phyloP scores from a whole-genome alignment of 2,797 vertebrate species.

The Aeoliscus strigatus region DNA sequence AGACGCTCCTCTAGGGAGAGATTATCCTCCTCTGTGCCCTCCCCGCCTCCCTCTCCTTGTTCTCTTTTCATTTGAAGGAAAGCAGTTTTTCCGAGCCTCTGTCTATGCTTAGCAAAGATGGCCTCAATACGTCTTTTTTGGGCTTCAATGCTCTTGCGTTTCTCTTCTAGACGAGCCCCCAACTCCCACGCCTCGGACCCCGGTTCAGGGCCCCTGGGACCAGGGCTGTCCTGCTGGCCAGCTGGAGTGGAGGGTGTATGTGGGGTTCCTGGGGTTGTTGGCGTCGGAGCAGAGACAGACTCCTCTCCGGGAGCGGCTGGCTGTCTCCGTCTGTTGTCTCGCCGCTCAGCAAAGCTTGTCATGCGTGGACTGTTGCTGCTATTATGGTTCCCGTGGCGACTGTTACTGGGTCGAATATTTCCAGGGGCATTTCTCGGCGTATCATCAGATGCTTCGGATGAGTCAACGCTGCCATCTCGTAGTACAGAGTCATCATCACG shows the following conservation, averaged over 20 bases:
- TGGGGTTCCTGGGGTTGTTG: slow-evolving; percentile 47
- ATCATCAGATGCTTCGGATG: slow-evolving; percentile 75
- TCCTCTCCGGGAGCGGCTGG: slow-evolving; percentile 53
- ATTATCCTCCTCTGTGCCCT: slow-evolving; percentile 40
- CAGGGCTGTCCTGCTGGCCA: slow-evolving; percentile 51
- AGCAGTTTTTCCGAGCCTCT: slow-evolving; percentile 85
- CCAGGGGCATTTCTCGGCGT: slow-evolving; percentile 57
- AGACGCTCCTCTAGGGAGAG: slow-evolving; percentile 76
- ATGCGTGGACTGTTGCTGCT: slow-evolving; percentile 72
- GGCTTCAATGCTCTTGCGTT: slow-evolving; percentile 85
- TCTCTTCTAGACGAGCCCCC: slow-evolving; percentile 85
- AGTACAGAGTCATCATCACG: slow-evolving; percentile 76
- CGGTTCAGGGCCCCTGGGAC: slow-evolving; percentile 67
- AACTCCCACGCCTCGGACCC: slow-evolving; percentile 82
- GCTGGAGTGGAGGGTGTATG: slow-evolving; percentile 53
- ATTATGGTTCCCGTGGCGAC: slow-evolving; percentile 47
- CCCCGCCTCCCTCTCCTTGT: slow-evolving; percentile 66
- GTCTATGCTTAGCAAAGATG: slow-evolving; percentile 86
- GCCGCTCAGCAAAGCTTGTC: slow-evolving; percentile 88
- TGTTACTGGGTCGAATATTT: slow-evolving; percentile 54
- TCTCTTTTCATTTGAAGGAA: slow-evolving; percentile 83
- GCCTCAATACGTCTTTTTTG: slow-evolving; percentile 90
- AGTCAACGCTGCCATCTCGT: slow-evolving; percentile 75
- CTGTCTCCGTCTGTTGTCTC: slow-evolving; percentile 76
- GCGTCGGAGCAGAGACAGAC: slow-evolving; percentile 27